A percentile compares a stretch with the other conserved stretches of the same genome.
phyloP scores from a whole-genome alignment of 2,888 invertebrate genomes.

The Tetrapedia diversipes region DNA sequence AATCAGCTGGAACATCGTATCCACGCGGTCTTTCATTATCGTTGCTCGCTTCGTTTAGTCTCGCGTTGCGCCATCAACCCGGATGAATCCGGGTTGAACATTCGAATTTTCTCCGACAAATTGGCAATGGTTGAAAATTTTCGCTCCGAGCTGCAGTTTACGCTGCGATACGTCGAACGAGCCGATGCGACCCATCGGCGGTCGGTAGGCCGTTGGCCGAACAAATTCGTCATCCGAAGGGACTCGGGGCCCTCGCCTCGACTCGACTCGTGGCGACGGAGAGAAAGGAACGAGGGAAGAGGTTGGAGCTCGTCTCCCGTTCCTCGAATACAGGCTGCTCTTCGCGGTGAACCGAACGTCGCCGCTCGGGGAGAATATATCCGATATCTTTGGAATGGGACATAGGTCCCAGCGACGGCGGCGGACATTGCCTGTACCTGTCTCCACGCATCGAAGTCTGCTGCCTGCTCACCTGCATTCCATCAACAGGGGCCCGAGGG shows the following conservation, averaged over 20 bases:
- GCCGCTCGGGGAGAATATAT: slow-evolving; percentile 64
- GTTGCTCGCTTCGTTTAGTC: not conserved
- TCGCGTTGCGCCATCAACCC: not conserved
- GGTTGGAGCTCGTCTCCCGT: slow-evolving; percentile 20
- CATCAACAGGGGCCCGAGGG: slow-evolving; percentile 74
- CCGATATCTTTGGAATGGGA: slow-evolving; percentile 82
- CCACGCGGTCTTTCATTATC: not conserved
- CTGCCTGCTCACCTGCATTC: slow-evolving; percentile 81
- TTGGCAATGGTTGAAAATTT: not conserved
- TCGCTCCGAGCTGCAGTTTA: not conserved
- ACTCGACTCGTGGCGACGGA: too few relatives aligned
- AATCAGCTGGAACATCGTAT: not conserved
- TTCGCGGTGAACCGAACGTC: slow-evolving; percentile 26
- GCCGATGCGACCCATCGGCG: not conserved
- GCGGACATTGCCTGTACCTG: slow-evolving; percentile 81
- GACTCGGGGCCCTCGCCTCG: not conserved
- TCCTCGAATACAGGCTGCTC: slow-evolving; percentile 26
- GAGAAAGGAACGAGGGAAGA: slow-evolving; percentile 15
- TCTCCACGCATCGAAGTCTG: slow-evolving; percentile 81
- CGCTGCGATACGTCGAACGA: not conserved
- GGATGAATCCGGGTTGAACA: not conserved
- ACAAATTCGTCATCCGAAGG: slow-evolving; percentile 56
- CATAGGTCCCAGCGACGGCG: slow-evolving; percentile 77
- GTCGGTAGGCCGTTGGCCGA: slow-evolving; percentile 51
- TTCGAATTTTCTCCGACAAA: not conserved